A percentile compares a stretch with the other conserved stretches of the same genome.
phyloP scores from a whole-genome alignment of 2,113 vertebrate genomes.

The Sminthopsis crassicaudata region DNA sequence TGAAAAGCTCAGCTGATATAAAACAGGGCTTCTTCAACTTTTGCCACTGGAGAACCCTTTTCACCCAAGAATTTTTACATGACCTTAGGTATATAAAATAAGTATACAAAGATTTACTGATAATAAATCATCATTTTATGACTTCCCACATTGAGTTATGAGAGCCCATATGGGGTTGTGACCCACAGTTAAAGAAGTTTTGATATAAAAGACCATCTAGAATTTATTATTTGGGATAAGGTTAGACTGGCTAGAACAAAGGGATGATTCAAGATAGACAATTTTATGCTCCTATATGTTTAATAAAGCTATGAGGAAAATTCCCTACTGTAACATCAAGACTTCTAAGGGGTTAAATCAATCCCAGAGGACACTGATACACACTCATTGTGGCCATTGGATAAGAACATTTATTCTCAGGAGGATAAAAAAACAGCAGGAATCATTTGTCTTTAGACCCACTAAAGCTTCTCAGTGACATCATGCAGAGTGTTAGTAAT shows the following conservation, averaged over 20 bases:
- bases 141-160: too few relatives aligned
- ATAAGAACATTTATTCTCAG: conserved; percentile 2
- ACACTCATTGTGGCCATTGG: conserved; percentile 1
- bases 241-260: background rate
- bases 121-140: too few relatives aligned
- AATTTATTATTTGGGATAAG: background rate
- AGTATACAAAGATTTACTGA: too few relatives aligned
- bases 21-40: too few relatives aligned
- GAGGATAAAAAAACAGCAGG: background rate
- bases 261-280: background rate
- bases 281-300: background rate
- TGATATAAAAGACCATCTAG: background rate
- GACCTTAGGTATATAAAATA: too few relatives aligned
- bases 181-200: too few relatives aligned
- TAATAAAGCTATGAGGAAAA: background rate
- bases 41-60: too few relatives aligned
- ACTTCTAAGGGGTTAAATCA: conserved; percentile 3
- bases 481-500: conserved; percentile 53
- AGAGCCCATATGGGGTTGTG: too few relatives aligned
- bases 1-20: background rate
- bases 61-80: too few relatives aligned
- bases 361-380: conserved; percentile 6
- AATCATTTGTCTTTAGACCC: conserved; percentile 10
- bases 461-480: conserved; percentile 53
- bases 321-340: background rate